Evolutionary conservation across 2,113 vertebrate genomes (phyloP).

Genomic region (Aphelocoma coerulescens): DNA sequence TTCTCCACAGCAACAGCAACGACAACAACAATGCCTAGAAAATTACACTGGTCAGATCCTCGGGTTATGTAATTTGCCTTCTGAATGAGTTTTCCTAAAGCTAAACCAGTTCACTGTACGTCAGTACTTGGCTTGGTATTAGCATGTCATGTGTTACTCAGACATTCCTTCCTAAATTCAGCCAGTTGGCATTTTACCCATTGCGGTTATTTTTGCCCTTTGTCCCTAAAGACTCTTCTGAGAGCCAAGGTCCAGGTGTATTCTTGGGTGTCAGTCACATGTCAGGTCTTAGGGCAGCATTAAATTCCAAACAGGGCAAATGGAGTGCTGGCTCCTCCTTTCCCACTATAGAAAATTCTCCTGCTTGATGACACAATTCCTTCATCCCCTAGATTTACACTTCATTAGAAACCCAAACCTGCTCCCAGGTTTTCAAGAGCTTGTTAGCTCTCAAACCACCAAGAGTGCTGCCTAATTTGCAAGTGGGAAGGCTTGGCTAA

Average conservation of each 20-base stretch:
- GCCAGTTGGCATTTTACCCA: background rate
- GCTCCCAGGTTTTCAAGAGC: conserved; percentile 54
- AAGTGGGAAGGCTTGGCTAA: conserved; percentile 22
- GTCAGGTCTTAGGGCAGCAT: background rate
- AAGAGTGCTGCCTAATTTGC: background rate
- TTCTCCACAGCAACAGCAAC: background rate
- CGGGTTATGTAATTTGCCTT: background rate
- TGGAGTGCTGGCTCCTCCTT: background rate
- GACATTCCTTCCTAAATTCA: background rate
- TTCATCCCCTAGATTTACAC: conserved; percentile 59
- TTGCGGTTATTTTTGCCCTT: conserved; percentile 24
- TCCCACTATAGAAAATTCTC: conserved; percentile 15
- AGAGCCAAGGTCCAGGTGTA: conserved; percentile 12
- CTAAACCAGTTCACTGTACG: background rate
- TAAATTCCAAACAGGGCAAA: background rate
- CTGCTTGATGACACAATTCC: conserved; percentile 52
- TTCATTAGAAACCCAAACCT: conserved; percentile 58
- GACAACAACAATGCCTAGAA: background rate
- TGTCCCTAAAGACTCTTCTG: background rate
- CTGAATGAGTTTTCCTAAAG: background rate
- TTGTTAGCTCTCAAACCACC: conserved; percentile 35
- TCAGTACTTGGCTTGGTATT: background rate
- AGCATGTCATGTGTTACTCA: background rate
- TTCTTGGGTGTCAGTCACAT: background rate
- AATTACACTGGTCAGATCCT: background rate